A percentile compares a stretch with the other conserved stretches of the same genome.
phyloP scores from a whole-genome alignment of 2,797 vertebrate genomes.

The Oreochromis mossambicus region DNA sequence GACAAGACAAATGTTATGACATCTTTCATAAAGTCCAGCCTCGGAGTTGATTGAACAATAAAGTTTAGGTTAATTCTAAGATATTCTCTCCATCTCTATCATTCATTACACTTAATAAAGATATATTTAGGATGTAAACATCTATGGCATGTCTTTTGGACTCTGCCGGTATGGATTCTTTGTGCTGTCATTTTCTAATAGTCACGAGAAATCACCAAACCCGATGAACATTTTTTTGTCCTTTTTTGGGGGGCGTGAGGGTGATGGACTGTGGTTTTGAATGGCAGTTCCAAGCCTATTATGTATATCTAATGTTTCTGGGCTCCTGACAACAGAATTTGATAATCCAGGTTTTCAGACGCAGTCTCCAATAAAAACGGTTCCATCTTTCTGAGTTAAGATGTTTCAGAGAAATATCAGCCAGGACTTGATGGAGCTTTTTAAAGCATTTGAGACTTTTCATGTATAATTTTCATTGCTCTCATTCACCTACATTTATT shows the following conservation, averaged over 20 bases:
- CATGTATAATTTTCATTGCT: background rate
- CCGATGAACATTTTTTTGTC: background rate
- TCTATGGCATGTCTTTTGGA: slow-evolving; percentile 3
- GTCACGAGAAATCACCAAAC: slow-evolving; percentile 21
- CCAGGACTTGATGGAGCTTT: background rate
- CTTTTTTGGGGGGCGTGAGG: background rate
- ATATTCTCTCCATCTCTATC: background rate
- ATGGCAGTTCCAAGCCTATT: background rate
- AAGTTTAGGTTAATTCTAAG: background rate
- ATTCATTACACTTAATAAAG: slow-evolving; percentile 31
- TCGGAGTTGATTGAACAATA: slow-evolving; percentile 12
- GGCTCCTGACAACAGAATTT: slow-evolving; percentile 68
- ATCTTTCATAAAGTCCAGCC: background rate
- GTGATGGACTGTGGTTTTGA: background rate
- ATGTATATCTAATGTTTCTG: slow-evolving; percentile 9
- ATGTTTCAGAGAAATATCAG: background rate
- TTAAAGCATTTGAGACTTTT: slow-evolving; percentile 29
- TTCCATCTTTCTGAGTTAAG: background rate
- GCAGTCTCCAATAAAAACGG: background rate
- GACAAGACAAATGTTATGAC: slow-evolving; percentile 2
- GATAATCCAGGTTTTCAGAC: slow-evolving; percentile 33
- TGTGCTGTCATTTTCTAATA: background rate
- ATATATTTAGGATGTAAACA: slow-evolving; percentile 42
- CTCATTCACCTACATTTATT: background rate
- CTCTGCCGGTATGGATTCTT: slow-evolving; percentile 1